phyloP scores from a whole-genome alignment of 2,113 vertebrate species.

The Pao palembangensis region DNA sequence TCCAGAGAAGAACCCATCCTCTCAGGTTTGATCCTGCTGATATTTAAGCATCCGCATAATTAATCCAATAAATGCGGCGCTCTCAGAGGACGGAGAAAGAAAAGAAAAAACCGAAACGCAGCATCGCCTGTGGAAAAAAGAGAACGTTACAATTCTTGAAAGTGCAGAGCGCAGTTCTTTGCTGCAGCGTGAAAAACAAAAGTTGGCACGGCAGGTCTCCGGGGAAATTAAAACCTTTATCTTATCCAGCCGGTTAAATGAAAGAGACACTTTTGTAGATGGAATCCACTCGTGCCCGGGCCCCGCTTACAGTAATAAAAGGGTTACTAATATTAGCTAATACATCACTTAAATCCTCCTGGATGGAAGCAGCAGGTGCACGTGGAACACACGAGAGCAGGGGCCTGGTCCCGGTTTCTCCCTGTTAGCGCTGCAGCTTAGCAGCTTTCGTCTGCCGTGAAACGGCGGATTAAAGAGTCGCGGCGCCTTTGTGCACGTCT shows the following conservation, averaged over 20 bases:
- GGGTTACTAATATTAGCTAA: neutral
- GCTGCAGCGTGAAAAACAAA: constrained; percentile 58
- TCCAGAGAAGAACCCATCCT: neutral
- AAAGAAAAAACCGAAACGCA: constrained; percentile 16
- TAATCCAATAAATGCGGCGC: constrained; percentile 54
- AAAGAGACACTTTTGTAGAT: constrained; percentile 56
- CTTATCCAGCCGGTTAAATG: constrained; percentile 69
- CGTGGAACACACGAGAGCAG: no score
- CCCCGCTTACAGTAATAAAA: neutral
- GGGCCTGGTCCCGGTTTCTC: no score
- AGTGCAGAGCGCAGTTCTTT: constrained; percentile 46
- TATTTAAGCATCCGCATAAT: constrained; percentile 67
- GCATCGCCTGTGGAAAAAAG: constrained; percentile 23
- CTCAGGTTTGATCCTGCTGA: constrained; percentile 45
- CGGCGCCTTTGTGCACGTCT: constrained; percentile 39
- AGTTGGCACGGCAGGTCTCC: constrained; percentile 60
- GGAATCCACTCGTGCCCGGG: constrained; percentile 60
- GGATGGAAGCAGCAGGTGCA: no score
- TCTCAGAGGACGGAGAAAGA: constrained; percentile 11
- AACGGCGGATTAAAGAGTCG: constrained; percentile 63
- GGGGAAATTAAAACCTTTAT: constrained; percentile 71
- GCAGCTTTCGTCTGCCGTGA: constrained; percentile 33
- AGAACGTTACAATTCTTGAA: constrained; percentile 57
- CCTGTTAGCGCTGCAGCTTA: no score
- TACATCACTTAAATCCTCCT: no score